A percentile compares a stretch with the other conserved stretches of the same genome.
These are phyloP conservation scores for Atta texana DNA, from an alignment of 1,140 invertebrate species.

Conservation along the genomic window DNA sequence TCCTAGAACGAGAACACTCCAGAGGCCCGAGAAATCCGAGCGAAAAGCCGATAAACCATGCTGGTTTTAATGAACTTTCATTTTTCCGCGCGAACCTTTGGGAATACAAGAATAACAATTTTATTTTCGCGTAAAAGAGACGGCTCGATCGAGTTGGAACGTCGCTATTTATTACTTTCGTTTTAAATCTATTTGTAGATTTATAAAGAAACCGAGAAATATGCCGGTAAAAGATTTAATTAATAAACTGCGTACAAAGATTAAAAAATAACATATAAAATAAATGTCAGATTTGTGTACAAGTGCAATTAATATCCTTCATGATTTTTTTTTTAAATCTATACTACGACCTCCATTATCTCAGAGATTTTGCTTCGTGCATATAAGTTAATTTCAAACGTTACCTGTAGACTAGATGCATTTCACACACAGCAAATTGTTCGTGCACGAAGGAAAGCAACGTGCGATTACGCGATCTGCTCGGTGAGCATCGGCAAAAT, in stretches of 20 bases:
- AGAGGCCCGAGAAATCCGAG: slow-evolving; percentile 66
- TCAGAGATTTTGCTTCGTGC: background rate
- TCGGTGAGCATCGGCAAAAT: slow-evolving; percentile 40
- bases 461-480: slow-evolving; percentile 21
- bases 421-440: background rate
- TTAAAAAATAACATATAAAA: slow-evolving; percentile 6
- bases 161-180: slow-evolving; percentile 51
- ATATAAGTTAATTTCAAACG: background rate
- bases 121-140: slow-evolving; percentile 62
- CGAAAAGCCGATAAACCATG: slow-evolving; percentile 74
- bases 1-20: slow-evolving; percentile 71
- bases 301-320: background rate
- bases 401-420: slow-evolving; percentile 1
- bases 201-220: slow-evolving; percentile 40
- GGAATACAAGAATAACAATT: slow-evolving; percentile 67
- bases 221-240: slow-evolving; percentile 19
- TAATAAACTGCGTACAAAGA: background rate
- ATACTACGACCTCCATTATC: background rate
- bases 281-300: background rate
- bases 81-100: slow-evolving; percentile 70
- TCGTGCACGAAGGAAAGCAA: background rate
- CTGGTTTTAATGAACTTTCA: slow-evolving; percentile 75
- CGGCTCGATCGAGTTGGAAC: slow-evolving; percentile 40
- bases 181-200: slow-evolving; percentile 42
- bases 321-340: background rate